Evolutionary conservation across 1,140 invertebrate genomes (phyloP), one percentile per base, ranked within the genome.

Genomic region (Brachionus manjavacas): DNA sequence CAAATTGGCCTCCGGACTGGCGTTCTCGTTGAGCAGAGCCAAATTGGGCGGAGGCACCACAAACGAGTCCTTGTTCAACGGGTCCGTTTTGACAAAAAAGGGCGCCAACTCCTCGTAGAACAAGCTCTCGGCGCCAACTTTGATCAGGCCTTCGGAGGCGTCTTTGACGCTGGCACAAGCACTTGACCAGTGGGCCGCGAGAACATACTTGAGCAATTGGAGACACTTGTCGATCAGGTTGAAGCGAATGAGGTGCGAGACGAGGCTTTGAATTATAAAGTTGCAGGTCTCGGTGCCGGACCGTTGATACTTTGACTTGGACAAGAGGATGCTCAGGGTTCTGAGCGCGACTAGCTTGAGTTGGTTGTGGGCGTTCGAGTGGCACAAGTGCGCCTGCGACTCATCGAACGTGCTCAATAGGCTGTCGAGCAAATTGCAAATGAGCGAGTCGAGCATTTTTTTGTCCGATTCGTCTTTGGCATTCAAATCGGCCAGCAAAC

Each of bases 271-370:
- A 1, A 81, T 81, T 39, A 81, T 81, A 12, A 81, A 68, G 16
- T 60, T 81, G 41, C 79, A 81, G 2, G 52, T 81, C 11, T 81
- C 79, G 1, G 72, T 76, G 31, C 79, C 79, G 4, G 52, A 64
- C 8, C 79, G 20, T 43, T 81, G 79, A 66, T 81, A 81, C 14
- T 81, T 81, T 35, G 79, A 81, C 23, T 81, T 81, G 1, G 79
- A 81, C 9, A 81, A 16, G 8, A 81, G 60, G 28, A 81, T 81
- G 25, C 79, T 81, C 16, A 85, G 96, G 94, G 39, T 68, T 68
- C 81, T 31, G 35, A 83, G 12, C 1, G 28, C 11, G 2, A 83
- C 14, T 3, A 83, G 12, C 11, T 43, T n/a, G 1, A 83, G 64
- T 39, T 83, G 60, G 35, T 70, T 68, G 3, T 6, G 1, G 0